phyloP scores from a whole-genome alignment of 1,140 invertebrate species.

The Triops cancriformis region DNA sequence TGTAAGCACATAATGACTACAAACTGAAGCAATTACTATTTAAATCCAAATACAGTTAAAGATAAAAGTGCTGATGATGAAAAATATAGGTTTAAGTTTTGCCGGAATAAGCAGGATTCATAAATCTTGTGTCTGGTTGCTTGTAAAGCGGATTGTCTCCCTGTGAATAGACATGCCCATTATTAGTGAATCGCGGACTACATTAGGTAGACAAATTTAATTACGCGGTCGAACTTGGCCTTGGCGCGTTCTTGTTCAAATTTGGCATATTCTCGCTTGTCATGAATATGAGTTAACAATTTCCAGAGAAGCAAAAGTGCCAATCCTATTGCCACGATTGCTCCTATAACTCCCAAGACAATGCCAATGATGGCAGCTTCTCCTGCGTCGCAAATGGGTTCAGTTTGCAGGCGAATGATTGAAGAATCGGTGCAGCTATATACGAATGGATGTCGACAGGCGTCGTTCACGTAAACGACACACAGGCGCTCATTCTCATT shows the following conservation, averaged over 20 bases:
- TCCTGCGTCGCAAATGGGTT: background rate
- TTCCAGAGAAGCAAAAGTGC: constrained; percentile 20
- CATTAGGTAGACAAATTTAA: background rate
- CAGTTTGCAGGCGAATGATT: background rate
- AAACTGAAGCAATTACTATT: background rate
- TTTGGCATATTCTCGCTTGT: constrained; percentile 23
- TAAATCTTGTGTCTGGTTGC: constrained; percentile 3
- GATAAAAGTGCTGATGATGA: background rate
- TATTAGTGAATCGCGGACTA: background rate
- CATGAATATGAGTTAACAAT: constrained; percentile 19
- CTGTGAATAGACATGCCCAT: background rate
- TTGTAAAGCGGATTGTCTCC: constrained; percentile 20
- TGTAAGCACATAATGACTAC: too few relatives aligned
- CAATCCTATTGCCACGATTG: constrained; percentile 17
- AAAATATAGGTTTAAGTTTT: background rate
- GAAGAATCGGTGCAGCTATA: background rate
- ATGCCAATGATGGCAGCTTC: background rate
- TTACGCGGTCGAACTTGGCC: constrained; percentile 22
- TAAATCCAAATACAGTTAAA: background rate
- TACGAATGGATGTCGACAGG: background rate
- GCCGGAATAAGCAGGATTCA: constrained; percentile 12
- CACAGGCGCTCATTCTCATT: background rate
- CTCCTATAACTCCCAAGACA: constrained; percentile 15
- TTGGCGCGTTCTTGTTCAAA: constrained; percentile 17
- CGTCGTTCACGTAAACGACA: background rate